Evolutionary conservation across 2,888 invertebrate genomes (phyloP), one percentile per base, ranked within the genome.

Genomic region (Cryptocephalus primarius): DNA sequence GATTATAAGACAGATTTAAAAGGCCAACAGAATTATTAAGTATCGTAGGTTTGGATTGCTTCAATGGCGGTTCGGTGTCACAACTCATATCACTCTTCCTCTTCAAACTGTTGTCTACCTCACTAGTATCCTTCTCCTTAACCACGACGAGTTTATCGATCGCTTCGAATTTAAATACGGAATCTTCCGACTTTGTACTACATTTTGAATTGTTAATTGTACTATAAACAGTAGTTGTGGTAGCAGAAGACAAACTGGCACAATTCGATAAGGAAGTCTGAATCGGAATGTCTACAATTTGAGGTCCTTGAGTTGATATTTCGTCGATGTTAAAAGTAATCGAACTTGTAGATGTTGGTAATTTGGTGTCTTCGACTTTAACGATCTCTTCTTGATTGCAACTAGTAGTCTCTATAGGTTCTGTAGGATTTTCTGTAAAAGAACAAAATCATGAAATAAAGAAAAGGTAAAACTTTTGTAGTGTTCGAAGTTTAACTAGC

Each of bases 1-100:
- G 67, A 47, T 68, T 69, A 46, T 67, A 66, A 1, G 68, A 67
- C n/a, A 69, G 54, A 52, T 66, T 66, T 47, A 66, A 61, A 13
- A 69, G 53, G 13, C 63, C 61, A 33, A 65, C 50, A 8, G 65
- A 60, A 47, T 66, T 65, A 43, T 67, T 67, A 32, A 66, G 52
- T 43, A 61, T 61, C 1, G 60, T 61, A 9, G 57, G 65, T 57
- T 68, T 66, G 8, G 62, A 58, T 38, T 60, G 59, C 51, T 67
- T 66, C 3, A 53, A 38, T 6, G 58, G 59, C 33, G 60, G 60
- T 6, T 54, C 57, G 10, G 48, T 32, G 9, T 57, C 57, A 10
- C 33, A 39, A 8, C 13, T 45, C 9, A 45, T 47, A 8, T 57
- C 56, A 9, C 32, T 12, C 43, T 59, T 59, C 11, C 60, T 52